phyloP scores from a whole-genome alignment of 1,140 invertebrate genomes.

The Cataglyphis hispanica region DNA sequence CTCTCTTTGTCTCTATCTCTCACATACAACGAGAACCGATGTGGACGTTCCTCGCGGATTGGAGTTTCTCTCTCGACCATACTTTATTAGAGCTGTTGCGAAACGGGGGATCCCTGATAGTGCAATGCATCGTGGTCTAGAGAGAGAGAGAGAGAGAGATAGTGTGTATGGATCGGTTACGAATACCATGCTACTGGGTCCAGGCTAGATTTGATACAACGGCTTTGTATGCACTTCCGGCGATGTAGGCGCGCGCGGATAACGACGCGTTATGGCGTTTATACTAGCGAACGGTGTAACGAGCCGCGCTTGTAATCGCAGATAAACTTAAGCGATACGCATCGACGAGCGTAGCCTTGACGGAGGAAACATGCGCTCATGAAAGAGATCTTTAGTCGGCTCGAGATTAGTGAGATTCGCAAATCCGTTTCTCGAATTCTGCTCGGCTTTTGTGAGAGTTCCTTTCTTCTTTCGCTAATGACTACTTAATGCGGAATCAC shows the following conservation, averaged over 20 bases:
- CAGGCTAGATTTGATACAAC: constrained; percentile 65
- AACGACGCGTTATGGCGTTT: constrained; percentile 22
- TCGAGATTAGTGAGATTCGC: neutral
- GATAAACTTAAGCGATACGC: neutral
- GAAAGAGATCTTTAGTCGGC: neutral
- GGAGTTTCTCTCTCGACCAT: constrained; percentile 65
- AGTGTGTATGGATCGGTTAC: constrained; percentile 61
- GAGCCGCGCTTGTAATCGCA: constrained; percentile 45
- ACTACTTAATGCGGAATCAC: constrained; percentile 56
- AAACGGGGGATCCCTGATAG: constrained; percentile 78
- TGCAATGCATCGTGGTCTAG: constrained; percentile 45
- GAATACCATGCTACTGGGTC: constrained; percentile 32
- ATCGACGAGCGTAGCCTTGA: constrained; percentile 9
- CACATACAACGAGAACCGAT: constrained; percentile 28
- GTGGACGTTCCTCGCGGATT: neutral
- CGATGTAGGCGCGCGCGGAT: constrained; percentile 15
- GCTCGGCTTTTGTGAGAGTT: neutral
- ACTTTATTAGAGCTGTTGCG: constrained; percentile 79
- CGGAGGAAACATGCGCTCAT: neutral
- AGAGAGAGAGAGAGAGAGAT: constrained; percentile 62
- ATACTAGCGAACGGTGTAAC: constrained; percentile 42
- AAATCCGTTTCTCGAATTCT: constrained; percentile 17
- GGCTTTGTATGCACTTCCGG: constrained; percentile 45
- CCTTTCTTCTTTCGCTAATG: constrained; percentile 28
- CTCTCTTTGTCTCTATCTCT: constrained; percentile 8